Evolutionary conservation across 2,113 vertebrate species (phyloP), one percentile per base, ranked within the genome.

Genomic region (Apaloderma vittatum): DNA sequence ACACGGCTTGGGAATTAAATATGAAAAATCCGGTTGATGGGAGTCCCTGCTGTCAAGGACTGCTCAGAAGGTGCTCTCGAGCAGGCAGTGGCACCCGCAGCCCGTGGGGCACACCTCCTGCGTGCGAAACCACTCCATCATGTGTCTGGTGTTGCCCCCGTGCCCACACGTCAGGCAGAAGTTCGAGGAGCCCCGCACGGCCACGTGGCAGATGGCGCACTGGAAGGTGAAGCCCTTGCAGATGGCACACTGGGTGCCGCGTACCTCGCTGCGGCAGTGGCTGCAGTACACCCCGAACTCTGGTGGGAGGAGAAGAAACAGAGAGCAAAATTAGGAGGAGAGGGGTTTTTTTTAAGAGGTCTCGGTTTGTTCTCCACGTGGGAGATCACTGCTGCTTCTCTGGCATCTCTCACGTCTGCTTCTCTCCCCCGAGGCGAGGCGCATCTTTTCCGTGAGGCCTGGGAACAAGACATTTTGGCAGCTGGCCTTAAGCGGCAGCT

Each of bases 61-160:
- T 0, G 54, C 40, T 99, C 98, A 99, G 98, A 99, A 99, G 30
- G 99, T 99, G 97, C 99, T 99, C 96, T 99, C 99, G 0, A 99
- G 98, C 66, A 99, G 97, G 90, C 99, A 99, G 97, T 98, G 99
- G 97, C 99, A 99, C 1, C 99, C 99, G 2, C 99, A 99, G 89
- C 99, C 99, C 0, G 99, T 99, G 65, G 99, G 99, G 80, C 99
- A 99, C 84, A 99, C 99, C 85, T 99, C 99, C 96, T 99, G 99
- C 5, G 98, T 98, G 46, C 99, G 98, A 74, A 99, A 99, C 99
- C 99, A 99, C 95, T 99, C 99, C 99, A 99, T 99, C 99, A 99
- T 99, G 96, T 99, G 99, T 82, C 98, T 98, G 61, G 99, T 99
- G 98, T 99, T 99, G 15, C 99, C 99, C 0, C 99, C 99, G 6